phyloP scores from a whole-genome alignment of 2,888 invertebrate genomes.

The Crossocerus cetratus region DNA sequence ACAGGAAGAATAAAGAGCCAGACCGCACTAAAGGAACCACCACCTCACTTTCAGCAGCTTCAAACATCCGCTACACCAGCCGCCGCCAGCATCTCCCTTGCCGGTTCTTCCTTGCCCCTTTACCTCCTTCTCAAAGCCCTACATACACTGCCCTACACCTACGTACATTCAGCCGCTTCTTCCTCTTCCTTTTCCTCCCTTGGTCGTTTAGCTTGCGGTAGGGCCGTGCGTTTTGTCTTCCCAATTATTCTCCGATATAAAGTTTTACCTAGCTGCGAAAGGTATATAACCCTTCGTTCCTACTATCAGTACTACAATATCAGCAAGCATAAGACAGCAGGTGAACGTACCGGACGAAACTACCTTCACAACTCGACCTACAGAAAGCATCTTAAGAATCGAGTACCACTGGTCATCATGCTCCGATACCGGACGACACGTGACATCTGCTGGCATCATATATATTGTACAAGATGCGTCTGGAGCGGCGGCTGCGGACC shows the following conservation, averaged over 20 bases:
- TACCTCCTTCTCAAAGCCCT: conserved; percentile 31
- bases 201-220: neutral
- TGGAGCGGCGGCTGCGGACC: conserved; percentile 48
- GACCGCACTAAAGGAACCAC: conserved; percentile 63
- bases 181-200: conserved; percentile 30
- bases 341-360: too few relatives aligned
- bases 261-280: too few relatives aligned
- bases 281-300: too few relatives aligned
- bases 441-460: too few relatives aligned
- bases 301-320: too few relatives aligned
- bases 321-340: too few relatives aligned
- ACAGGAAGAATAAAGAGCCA: conserved; percentile 43
- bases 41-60: conserved; percentile 58
- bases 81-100: conserved; percentile 53
- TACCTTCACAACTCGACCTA: neutral
- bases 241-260: too few relatives aligned
- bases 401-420: neutral
- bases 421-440: conserved; percentile 28
- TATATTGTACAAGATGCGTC: conserved; percentile 41
- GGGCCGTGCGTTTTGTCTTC: too few relatives aligned
- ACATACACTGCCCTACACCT: too few relatives aligned
- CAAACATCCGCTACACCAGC: conserved; percentile 69
- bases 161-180: too few relatives aligned
- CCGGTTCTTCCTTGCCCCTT: conserved; percentile 42
- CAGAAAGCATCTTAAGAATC: neutral